Base-by-base conservation (phyloP, 2,113 vertebrate species). In the Erpornis zantholeuca region DNA sequence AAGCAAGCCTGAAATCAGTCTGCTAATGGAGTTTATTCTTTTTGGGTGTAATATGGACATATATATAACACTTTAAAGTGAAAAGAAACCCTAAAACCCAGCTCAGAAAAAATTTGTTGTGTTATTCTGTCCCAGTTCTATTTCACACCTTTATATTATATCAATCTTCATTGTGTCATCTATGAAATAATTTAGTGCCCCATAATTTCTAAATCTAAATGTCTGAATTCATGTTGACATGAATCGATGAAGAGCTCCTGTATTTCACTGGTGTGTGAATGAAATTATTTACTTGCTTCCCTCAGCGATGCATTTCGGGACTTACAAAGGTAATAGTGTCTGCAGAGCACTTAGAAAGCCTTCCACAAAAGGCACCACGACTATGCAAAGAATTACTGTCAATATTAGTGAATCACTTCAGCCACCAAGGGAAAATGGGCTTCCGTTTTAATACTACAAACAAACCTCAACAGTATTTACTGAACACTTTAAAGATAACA, bases 391-490 rank as follows among this genome's bases (percentile, higher is more conserved):
- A 82, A 14, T 25, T 78, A n/a, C 56, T 52, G 71, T 78, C 53
- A 90, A 19, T 66, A 93, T 75, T 77, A 86, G 52, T 45, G 71
- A 96, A 80, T 80, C 75, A 81, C 50, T 91, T 87, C 75, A 90
- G 56, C 50, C 60, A 53, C 25, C 2, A 75, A 71, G 33, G 38
- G 56, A 92, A 94, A 90, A 68, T 3, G 11, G 33, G 52, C 33
- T 94, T 95, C 68, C 1, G 0, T 53, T 95, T 95, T 44, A 82
- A 86, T 88, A 93, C 82, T 96, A 70, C 85, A 79, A 94, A 95
- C 38, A 56, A 85, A 82, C 54, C 70, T 82, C 66, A 92, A 49
- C 56, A 64, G 20, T 86, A 54, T 83, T 94, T 90, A 85, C 79
- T 10, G 17, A 93, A 59, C 64, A 81, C 85, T 93, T 87, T 11